Conservation (phyloP, 2,888 invertebrate species). For the Lasioglossum leucozonium region DNA sequence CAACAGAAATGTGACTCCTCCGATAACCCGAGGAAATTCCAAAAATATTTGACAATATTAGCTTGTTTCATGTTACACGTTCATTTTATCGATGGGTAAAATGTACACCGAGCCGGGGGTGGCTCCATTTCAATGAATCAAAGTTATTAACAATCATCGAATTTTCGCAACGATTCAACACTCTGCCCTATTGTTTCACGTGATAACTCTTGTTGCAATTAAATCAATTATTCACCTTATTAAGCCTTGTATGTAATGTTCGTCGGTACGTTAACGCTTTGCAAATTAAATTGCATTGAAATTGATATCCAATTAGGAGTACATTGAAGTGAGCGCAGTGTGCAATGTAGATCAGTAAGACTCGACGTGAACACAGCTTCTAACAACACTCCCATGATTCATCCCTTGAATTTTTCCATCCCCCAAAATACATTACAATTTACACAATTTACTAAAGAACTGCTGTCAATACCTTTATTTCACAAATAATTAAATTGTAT, state of each 20-base stretch:
- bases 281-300: neutral
- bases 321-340: neutral
- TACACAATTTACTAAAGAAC: neutral
- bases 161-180: neutral
- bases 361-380: neutral
- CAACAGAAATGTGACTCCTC: slow-evolving; percentile 9
- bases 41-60: neutral
- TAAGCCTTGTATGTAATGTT: neutral
- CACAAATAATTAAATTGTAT: neutral
- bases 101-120: neutral
- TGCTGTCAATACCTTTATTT: neutral
- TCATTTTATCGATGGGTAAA: neutral
- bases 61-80: neutral
- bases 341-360: neutral
- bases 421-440: neutral
- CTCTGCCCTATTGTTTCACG: neutral
- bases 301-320: neutral
- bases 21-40: neutral
- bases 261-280: neutral
- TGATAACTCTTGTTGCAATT: neutral
- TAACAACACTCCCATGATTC: neutral
- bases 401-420: no score
- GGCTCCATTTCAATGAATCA: neutral
- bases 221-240: neutral
- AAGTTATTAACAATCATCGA: neutral